Evolutionary conservation across 2,113 vertebrate species (phyloP).

Genomic region (Casuarius casuarius): DNA sequence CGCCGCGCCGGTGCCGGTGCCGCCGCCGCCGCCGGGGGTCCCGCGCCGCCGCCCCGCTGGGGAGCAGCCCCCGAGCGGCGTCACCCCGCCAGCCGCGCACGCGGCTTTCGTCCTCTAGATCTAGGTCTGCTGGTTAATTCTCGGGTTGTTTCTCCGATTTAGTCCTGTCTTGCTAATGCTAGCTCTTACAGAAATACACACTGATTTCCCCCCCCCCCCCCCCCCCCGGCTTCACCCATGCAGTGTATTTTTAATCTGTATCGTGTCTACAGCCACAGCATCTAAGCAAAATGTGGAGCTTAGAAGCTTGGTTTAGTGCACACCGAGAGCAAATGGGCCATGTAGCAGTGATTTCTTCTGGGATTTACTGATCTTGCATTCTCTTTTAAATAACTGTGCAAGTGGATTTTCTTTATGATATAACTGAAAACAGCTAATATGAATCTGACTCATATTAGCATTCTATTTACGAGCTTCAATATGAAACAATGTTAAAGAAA

Average conservation of each 20-base stretch:
- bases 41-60: accelerated
- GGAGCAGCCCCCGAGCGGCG: no score
- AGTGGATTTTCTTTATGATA: background rate
- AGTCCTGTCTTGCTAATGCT: background rate
- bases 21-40: no score
- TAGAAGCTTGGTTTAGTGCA: background rate
- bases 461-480: background rate
- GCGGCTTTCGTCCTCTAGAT: no score
- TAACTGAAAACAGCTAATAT: background rate
- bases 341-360: accelerated
- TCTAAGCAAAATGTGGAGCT: accelerated
- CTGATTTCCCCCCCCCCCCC: no score
- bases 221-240: accelerated
- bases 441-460: background rate
- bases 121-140: no score
- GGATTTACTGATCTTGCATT: background rate
- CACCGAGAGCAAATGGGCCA: background rate
- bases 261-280: accelerated
- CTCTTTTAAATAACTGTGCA: no score
- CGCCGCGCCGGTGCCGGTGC: no score
- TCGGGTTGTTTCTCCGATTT: background rate
- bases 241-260: accelerated
- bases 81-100: no score
- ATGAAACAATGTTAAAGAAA: background rate
- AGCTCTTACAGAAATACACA: background rate